Base-by-base conservation (phyloP, 2,888 invertebrate genomes). In the Malacosoma neustria region DNA sequence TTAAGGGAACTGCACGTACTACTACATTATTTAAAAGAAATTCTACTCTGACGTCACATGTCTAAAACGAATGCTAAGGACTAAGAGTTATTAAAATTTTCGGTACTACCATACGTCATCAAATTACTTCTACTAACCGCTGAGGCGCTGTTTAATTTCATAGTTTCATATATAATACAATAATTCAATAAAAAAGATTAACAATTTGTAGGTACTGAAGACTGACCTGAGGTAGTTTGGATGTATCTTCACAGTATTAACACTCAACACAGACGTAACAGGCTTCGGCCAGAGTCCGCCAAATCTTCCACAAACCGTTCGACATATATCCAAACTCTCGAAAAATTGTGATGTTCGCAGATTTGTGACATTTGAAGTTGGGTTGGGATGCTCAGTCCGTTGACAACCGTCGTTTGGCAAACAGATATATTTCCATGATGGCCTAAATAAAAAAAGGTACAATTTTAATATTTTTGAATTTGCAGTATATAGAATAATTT, bases 231-330 rank as follows among this genome's bases (percentile, higher is more conserved):
- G 51, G 51, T 77, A 85, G 54, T 82, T 85, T 0, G 90, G 89
- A 60, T 90, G 88, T 45, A 91, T 87, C 40, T 72, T 73, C 1
- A 89, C 75, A 1, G 88, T 76, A 43, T 76, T 72, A 41, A 46
- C 54, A 38, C 76, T 71, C 2, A 85, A 45, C 0, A 80, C 80
- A 0, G 80, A 85, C 0, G 79, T 84, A 1, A 89, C 88, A 0
- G 93, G 93, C 53, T 79, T 72, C 0, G 93, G 93, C 93, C 93
- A 93, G 11, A 93, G 76, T 0, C 89, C 86, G 0, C 92, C 91
- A 51, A 88, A 90, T 29, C 86, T 71, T 0, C 92, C 92, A 49
- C 93, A 93, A 0, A 89, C 89, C 4, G 92, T 76, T 12, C 91
- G 85, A 51, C 93, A 93, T 30, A 89, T 77, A 41, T 89, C 87